Evolutionary conservation across 2,113 vertebrate species (phyloP).

Genomic region (Petroica traversi): DNA sequence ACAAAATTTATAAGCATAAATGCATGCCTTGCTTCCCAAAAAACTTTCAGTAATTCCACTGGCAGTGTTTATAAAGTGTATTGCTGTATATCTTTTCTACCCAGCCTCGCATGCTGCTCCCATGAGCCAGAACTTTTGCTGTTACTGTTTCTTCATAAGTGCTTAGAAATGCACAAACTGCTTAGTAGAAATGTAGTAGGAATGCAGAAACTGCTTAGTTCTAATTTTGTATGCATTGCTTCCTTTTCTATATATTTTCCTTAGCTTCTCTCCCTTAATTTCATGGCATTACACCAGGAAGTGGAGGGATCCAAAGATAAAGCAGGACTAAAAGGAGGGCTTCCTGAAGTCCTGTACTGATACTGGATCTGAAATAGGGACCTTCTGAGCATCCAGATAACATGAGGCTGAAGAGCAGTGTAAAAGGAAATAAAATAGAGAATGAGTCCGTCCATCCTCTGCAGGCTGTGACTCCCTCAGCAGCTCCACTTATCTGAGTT

Average conservation of each 20-base stretch:
- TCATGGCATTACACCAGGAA: background rate
- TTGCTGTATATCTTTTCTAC: background rate
- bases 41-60: background rate
- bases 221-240: background rate
- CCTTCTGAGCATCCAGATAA: background rate
- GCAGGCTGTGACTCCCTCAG: background rate
- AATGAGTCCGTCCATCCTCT: background rate
- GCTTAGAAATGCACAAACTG: background rate
- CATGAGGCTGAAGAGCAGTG: background rate
- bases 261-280: background rate
- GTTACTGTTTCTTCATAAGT: background rate
- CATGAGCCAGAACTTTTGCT: background rate
- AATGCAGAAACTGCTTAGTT: background rate
- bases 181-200: background rate
- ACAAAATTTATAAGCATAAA: background rate
- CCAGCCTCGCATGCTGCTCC: rapidly evolving
- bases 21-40: background rate
- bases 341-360: background rate
- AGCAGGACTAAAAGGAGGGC: background rate
- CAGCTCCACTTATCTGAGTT: background rate
- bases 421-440: background rate
- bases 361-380: background rate
- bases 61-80: background rate
- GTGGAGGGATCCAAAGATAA: background rate
- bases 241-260: background rate